Base-by-base conservation (phyloP, 2,797 vertebrate genomes). In the Caiman crocodilus region DNA sequence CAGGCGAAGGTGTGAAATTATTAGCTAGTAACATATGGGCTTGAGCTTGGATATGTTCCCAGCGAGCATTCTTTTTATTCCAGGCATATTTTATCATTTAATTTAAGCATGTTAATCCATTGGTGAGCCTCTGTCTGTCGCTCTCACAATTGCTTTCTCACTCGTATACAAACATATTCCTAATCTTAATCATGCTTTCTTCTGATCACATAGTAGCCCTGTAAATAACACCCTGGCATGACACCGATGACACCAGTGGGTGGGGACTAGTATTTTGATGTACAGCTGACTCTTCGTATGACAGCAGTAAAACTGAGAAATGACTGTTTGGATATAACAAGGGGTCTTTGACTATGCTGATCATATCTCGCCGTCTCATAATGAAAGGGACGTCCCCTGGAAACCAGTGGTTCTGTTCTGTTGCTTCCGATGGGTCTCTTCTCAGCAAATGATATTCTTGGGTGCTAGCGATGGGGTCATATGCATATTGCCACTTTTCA, bases 1-100 rank as follows among this genome's bases (percentile, higher is more conserved):
- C 92, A 93, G 83, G 94, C 0, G 2, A 97, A 96, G 96, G 95
- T 96, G 95, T 87, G 85, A 96, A 96, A 85, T 93, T 82, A 96
- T 96, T 95, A 96, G 85, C 90, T 92, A 86, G 90, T 88, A 96
- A 95, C 96, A 97, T 96, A 96, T 93, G 96, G 94, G 85, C 83
- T 89, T 81, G 85, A 86, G 85, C 55, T 93, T 96, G 93, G 93
- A 95, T 76, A 92, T 85, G 90, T 94, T 95, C 95, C 94, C 90
- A 95, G 64, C 0, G 28, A 93, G 85, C 91, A 71, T 91, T 88
- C 77, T 92, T 92, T 85, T 94, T 88, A 89, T 91, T 93, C 91
- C 57, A 92, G 88, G 88, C 93, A 92, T 95, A 95, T 93, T 96
- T 94, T 95, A 94, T 92, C 83, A 84, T 96, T 96, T 95, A 89